These are phyloP conservation scores for Urocyon cinereoargenteus DNA, from an alignment of 2,797 vertebrate genomes.

Conservation along the genomic window DNA sequence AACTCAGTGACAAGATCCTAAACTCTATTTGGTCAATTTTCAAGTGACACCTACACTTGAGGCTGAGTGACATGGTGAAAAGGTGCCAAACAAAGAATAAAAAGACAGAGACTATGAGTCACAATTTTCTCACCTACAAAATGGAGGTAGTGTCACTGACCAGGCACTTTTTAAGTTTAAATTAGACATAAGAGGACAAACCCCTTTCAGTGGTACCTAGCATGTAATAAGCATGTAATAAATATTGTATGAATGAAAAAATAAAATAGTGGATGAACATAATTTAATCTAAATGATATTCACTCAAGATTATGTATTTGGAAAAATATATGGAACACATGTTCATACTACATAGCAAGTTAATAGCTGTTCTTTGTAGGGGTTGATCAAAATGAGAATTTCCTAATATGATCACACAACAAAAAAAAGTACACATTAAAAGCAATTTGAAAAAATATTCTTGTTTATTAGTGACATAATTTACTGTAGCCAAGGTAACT, in stretches of 20 bases:
- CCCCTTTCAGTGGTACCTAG: not conserved
- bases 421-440: slow-evolving; percentile 62
- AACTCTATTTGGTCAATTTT: slow-evolving; percentile 52
- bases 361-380: slow-evolving; percentile 28
- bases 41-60: slow-evolving; percentile 17
- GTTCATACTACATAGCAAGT: not conserved
- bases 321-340: slow-evolving; percentile 54
- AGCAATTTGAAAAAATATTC: slow-evolving; percentile 41
- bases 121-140: slow-evolving; percentile 55
- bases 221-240: not conserved
- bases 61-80: not conserved
- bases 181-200: slow-evolving; percentile 26
- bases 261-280: slow-evolving; percentile 39
- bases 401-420: slow-evolving; percentile 41
- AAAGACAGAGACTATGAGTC: not conserved
- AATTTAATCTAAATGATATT: slow-evolving; percentile 56
- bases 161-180: slow-evolving; percentile 31
- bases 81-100: slow-evolving; percentile 33
- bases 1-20: slow-evolving; percentile 57
- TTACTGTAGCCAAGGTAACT: not conserved
- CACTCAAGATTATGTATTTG: slow-evolving; percentile 38
- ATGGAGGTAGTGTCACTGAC: slow-evolving; percentile 22
- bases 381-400: slow-evolving; percentile 52
- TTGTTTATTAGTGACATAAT: slow-evolving; percentile 30
- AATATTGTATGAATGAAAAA: slow-evolving; percentile 42